These are phyloP conservation scores for Meda fulgida DNA, from an alignment of 2,797 vertebrate genomes.

Conservation along the genomic window DNA sequence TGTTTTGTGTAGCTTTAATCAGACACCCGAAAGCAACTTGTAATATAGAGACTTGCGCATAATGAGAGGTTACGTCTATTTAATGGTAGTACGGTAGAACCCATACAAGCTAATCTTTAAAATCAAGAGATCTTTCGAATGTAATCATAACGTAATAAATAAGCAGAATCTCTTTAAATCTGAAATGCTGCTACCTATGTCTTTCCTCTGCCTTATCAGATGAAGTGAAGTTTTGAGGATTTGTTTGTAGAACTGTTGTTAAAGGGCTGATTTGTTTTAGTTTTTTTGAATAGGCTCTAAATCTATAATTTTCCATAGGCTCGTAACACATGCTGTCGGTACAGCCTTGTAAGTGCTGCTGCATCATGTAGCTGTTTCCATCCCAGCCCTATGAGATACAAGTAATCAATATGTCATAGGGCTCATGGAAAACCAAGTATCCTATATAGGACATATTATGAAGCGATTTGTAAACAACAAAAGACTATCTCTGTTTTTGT, in stretches of 20 bases:
- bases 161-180: slow-evolving; percentile 63
- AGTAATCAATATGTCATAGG: not conserved
- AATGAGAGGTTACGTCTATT: not conserved
- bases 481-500: not conserved
- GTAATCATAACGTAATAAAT: slow-evolving; percentile 31
- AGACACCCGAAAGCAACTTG: not conserved
- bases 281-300: too few relatives aligned
- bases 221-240: slow-evolving; percentile 61
- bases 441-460: not conserved
- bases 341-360: slow-evolving; percentile 10
- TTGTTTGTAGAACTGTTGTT: slow-evolving; percentile 6
- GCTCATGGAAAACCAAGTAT: slow-evolving; percentile 25
- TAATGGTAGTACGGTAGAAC: not conserved
- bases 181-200: slow-evolving; percentile 82
- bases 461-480: not conserved
- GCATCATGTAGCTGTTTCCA: not conserved
- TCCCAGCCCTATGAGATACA: not conserved
- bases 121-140: slow-evolving; percentile 46
- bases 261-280: slow-evolving; percentile 43
- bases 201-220: slow-evolving; percentile 85
- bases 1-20: not conserved
- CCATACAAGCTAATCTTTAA: not conserved
- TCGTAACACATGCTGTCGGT: not conserved
- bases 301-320: too few relatives aligned
- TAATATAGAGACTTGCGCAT: not conserved